Conservation (phyloP, 2,113 vertebrate species). For the Perca fluviatilis region DNA sequence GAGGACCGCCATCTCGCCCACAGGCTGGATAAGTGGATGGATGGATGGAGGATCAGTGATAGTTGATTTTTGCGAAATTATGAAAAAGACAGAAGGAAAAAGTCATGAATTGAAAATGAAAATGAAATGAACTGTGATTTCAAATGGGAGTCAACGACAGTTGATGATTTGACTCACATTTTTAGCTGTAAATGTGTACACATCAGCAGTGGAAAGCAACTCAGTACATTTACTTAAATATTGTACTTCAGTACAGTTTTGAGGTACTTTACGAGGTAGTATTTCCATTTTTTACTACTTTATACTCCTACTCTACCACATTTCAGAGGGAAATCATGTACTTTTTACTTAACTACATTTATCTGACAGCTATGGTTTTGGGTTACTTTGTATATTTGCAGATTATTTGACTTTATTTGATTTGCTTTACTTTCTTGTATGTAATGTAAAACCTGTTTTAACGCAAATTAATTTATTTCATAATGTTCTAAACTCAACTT, state of each 20-base stretch:
- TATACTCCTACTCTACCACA: neutral
- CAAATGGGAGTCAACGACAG: neutral
- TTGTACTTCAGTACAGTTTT: neutral
- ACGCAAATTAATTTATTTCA: no score
- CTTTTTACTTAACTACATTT: no score
- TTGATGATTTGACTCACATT: neutral
- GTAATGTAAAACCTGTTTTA: no score
- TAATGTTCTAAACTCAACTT: neutral
- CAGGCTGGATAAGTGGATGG: conserved; percentile 50
- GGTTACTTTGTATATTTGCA: neutral
- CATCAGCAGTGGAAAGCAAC: neutral
- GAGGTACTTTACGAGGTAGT: neutral
- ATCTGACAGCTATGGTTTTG: neutral
- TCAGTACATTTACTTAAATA: neutral
- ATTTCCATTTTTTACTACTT: neutral
- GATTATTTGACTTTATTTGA: neutral
- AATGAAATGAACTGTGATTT: conserved; percentile 21
- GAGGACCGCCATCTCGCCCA: conserved; percentile 51
- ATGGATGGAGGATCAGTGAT: conserved; percentile 21
- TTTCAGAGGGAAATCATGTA: neutral
- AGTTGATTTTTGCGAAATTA: conserved; percentile 9
- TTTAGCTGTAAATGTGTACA: neutral
- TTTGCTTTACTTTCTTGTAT: neutral
- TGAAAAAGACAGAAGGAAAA: conserved; percentile 39
- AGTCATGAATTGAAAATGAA: conserved; percentile 19